Percentiles rank a stretch among this genome's conserved stretches.
These are phyloP conservation scores for Carapus acus DNA, from an alignment of 2,797 vertebrate species.

Conservation along the genomic window DNA sequence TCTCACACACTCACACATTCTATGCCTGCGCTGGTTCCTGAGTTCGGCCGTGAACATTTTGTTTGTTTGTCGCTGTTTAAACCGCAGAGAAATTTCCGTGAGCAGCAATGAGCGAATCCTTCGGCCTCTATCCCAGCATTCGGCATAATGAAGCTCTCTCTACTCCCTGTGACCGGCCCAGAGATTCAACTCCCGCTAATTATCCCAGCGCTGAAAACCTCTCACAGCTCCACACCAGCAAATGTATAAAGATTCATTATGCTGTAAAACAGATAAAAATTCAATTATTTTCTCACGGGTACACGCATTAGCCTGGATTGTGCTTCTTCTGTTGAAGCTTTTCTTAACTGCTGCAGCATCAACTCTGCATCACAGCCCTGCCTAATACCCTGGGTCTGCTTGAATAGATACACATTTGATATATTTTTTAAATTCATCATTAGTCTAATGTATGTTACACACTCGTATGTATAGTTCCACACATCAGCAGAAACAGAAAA, in stretches of 20 bases:
- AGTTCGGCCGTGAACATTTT: constrained; percentile 24
- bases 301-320: constrained; percentile 44
- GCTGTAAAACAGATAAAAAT: constrained; percentile 66
- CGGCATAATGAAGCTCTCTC: constrained; percentile 54
- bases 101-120: constrained; percentile 53
- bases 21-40: constrained; percentile 9
- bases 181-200: constrained; percentile 63
- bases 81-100: constrained; percentile 23
- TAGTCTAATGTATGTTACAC: constrained; percentile 8
- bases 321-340: constrained; percentile 26
- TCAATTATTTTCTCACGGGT: constrained; percentile 61
- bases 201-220: constrained; percentile 61
- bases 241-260: constrained; percentile 64
- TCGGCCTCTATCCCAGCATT: constrained; percentile 33
- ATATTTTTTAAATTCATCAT: constrained; percentile 12
- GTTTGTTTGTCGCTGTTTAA: not conserved
- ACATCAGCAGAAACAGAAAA: constrained; percentile 14
- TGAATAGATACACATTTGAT: constrained; percentile 36
- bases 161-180: constrained; percentile 41
- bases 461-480: constrained; percentile 15
- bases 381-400: constrained; percentile 27
- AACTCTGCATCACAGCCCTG: constrained; percentile 38
- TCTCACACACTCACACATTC: not conserved
- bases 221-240: constrained; percentile 44
- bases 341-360: constrained; percentile 35